phyloP scores from a whole-genome alignment of 2,113 vertebrate species.

The Psittacus erithacus region DNA sequence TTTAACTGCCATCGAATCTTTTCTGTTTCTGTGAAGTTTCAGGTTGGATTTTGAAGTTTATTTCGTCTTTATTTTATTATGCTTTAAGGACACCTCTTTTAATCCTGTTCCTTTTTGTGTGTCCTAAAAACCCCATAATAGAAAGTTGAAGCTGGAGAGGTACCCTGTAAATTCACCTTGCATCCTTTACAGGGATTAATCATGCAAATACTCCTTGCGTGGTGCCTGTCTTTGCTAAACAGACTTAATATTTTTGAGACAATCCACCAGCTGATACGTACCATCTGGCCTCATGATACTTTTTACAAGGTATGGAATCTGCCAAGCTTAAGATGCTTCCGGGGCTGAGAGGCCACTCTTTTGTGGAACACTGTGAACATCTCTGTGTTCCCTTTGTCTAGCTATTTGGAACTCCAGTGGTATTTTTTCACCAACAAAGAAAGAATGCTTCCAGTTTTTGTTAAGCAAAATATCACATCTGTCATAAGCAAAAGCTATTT shows the following conservation, averaged over 20 bases:
- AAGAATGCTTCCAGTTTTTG: background rate
- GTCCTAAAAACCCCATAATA: background rate
- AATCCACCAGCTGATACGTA: background rate
- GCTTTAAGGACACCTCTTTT: background rate
- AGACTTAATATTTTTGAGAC: background rate
- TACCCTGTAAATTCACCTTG: background rate
- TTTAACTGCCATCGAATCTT: background rate
- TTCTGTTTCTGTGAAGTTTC: background rate
- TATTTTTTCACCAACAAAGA: background rate
- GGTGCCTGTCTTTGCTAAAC: background rate
- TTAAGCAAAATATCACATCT: background rate
- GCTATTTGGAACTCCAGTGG: background rate
- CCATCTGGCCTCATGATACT: background rate
- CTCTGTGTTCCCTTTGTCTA: fast-evolving
- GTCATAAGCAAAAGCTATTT: background rate
- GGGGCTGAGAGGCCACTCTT: background rate
- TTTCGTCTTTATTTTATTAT: background rate
- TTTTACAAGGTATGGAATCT: background rate
- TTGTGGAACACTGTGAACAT: background rate
- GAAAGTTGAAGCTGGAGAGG: background rate
- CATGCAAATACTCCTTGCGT: background rate
- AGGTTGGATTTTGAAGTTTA: background rate
- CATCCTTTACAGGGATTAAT: background rate
- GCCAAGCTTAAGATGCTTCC: background rate
- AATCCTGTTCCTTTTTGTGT: background rate